phyloP scores from a whole-genome alignment of 2,888 invertebrate species.

The Osmoderma eremita region DNA sequence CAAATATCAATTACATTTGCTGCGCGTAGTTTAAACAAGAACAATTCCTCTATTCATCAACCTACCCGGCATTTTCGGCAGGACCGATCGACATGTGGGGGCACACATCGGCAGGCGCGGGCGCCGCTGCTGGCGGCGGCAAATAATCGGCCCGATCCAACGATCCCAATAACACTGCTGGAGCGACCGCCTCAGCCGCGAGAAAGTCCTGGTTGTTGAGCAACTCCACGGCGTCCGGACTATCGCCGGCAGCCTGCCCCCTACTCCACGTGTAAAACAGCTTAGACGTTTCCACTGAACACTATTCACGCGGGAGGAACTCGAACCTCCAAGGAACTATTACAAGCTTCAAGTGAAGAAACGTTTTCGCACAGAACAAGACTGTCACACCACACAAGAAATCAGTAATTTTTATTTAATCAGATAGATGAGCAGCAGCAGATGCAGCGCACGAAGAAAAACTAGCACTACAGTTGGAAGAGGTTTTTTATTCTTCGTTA shows the following conservation, averaged over 20 bases:
- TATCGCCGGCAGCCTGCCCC: constrained; percentile 54
- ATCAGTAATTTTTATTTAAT: too few relatives aligned
- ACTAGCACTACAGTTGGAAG: neutral
- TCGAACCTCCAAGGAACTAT: too few relatives aligned
- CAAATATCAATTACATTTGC: too few relatives aligned
- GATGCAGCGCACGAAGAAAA: too few relatives aligned
- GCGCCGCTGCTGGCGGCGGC: constrained; percentile 56
- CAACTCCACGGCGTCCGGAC: constrained; percentile 56
- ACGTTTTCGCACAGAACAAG: constrained; percentile 1
- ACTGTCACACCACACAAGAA: too few relatives aligned
- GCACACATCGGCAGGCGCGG: constrained; percentile 55
- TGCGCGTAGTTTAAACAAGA: too few relatives aligned
- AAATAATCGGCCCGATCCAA: constrained; percentile 57
- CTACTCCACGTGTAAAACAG: constrained; percentile 60
- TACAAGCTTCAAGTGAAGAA: too few relatives aligned
- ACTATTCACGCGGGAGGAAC: constrained; percentile 28
- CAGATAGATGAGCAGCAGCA: too few relatives aligned
- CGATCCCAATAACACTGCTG: constrained; percentile 54
- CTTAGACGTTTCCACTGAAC: constrained; percentile 46
- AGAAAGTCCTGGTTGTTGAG: constrained; percentile 56
- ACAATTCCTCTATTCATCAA: too few relatives aligned
- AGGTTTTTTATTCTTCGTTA: neutral
- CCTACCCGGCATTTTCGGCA: constrained; percentile 59
- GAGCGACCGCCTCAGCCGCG: constrained; percentile 52
- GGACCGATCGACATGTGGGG: constrained; percentile 55